Percentiles rank a stretch among this genome's conserved stretches.
These are phyloP conservation scores for Bovichtus variegatus DNA, from an alignment of 2,797 vertebrate genomes.

Conservation along the genomic window DNA sequence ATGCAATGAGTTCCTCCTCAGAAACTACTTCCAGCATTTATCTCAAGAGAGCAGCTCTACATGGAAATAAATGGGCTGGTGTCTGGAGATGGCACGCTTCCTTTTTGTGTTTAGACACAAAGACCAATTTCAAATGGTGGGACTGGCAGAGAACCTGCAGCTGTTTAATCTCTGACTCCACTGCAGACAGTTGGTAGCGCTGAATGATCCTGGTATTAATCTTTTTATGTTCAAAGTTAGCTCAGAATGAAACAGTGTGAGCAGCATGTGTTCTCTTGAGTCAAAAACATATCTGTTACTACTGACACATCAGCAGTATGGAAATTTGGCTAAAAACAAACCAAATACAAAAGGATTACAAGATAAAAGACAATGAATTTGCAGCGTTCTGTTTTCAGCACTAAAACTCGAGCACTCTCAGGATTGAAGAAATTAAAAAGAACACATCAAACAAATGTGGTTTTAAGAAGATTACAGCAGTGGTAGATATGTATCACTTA, in stretches of 20 bases:
- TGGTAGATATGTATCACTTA: constrained; percentile 31
- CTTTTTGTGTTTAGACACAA: constrained; percentile 59
- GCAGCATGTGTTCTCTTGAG: constrained; percentile 18
- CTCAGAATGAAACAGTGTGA: constrained; percentile 8
- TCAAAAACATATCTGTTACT: constrained; percentile 44
- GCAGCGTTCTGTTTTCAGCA: constrained; percentile 28
- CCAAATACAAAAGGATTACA: constrained; percentile 31
- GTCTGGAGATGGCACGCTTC: constrained; percentile 55
- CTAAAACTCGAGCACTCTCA: constrained; percentile 19
- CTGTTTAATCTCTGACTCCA: constrained; percentile 42
- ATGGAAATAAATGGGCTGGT: constrained; percentile 58
- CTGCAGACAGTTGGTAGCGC: constrained; percentile 37
- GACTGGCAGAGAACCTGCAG: constrained; percentile 44
- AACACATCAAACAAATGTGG: constrained; percentile 31
- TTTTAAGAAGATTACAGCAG: constrained; percentile 47
- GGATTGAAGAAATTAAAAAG: constrained; percentile 24
- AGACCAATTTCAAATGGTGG: constrained; percentile 56
- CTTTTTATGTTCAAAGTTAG: constrained; percentile 38
- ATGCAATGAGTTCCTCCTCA: constrained; percentile 50
- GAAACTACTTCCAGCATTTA: constrained; percentile 61
- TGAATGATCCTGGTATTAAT: constrained; percentile 35
- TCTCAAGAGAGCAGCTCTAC: constrained; percentile 67
- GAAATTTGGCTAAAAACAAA: constrained; percentile 39
- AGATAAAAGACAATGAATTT: constrained; percentile 38
- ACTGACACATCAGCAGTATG: constrained; percentile 26